Conservation (phyloP, 2,888 invertebrate genomes). For the Euproctis similis region DNA sequence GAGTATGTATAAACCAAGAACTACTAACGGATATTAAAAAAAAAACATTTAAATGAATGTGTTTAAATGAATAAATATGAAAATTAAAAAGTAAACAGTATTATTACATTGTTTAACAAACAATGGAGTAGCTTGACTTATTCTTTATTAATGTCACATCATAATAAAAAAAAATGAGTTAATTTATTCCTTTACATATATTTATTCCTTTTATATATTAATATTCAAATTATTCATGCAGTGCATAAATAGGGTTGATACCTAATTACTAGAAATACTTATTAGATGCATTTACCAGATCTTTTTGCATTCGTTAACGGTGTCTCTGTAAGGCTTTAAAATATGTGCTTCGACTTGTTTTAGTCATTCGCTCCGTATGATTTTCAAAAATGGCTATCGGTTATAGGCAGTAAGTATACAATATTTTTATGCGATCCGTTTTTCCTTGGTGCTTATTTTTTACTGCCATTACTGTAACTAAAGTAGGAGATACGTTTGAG, state of each 20-base stretch:
- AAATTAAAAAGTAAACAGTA: too few species aligned
- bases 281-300: constrained; percentile 69
- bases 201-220: background rate
- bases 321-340: constrained; percentile 66
- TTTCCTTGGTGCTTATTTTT: constrained; percentile 64
- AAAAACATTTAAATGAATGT: too few species aligned
- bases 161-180: background rate
- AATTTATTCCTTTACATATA: background rate
- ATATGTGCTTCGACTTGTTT: constrained; percentile 63
- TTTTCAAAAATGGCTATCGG: constrained; percentile 72
- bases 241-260: constrained; percentile 29
- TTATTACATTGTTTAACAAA: too few species aligned
- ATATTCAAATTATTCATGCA: background rate
- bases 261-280: constrained; percentile 59
- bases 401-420: constrained; percentile 68
- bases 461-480: constrained; percentile 67
- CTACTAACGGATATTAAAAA: too few species aligned
- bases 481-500: constrained; percentile 72
- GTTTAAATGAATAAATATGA: too few species aligned
- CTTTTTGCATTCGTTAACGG: constrained; percentile 67
- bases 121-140: too few species aligned
- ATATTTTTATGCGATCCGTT: constrained; percentile 71
- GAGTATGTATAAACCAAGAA: too few species aligned
- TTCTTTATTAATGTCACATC: too few species aligned
- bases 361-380: constrained; percentile 68